Percentiles rank a stretch among this genome's conserved stretches.
phyloP scores from a whole-genome alignment of 2,888 invertebrate species.

The Cheilosia soror region DNA sequence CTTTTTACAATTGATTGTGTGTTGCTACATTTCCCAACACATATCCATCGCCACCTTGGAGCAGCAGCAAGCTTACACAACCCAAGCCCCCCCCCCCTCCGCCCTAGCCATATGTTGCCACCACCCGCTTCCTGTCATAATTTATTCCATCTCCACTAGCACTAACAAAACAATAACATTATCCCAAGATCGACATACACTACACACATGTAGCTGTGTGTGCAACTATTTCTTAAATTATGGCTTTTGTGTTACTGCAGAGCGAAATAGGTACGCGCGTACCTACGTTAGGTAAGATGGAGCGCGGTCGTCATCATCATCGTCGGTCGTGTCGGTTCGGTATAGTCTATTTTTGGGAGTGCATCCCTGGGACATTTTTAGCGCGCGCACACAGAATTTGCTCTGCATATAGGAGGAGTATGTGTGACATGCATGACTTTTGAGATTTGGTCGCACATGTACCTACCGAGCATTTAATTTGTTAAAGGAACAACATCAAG shows the following conservation, averaged over 20 bases:
- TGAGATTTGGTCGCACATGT: background rate
- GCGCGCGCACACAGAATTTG: background rate
- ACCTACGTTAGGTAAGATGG: background rate
- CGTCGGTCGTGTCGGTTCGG: too few species aligned
- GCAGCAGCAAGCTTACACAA: background rate
- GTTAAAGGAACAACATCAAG: background rate
- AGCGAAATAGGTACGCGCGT: background rate
- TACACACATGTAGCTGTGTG: slow-evolving; percentile 6
- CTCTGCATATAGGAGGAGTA: too few species aligned
- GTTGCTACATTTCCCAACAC: slow-evolving; percentile 33
- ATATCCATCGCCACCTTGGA: slow-evolving; percentile 43
- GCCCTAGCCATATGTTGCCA: slow-evolving; percentile 26
- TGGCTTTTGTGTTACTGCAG: background rate
- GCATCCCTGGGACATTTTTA: background rate
- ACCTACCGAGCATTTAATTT: background rate
- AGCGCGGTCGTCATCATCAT: too few species aligned
- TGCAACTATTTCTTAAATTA: slow-evolving; percentile 15
- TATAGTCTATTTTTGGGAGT: slow-evolving; percentile 31
- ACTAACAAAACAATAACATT: slow-evolving; percentile 40
- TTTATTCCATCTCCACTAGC: slow-evolving; percentile 42
- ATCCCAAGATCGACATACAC: background rate
- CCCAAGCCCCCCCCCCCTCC: background rate
- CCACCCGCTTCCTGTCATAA: slow-evolving; percentile 59
- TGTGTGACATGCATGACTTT: background rate
- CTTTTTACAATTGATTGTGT: slow-evolving; percentile 22